These are phyloP conservation scores for Falco concolor DNA, from an alignment of 2,797 vertebrate genomes.

Conservation along the genomic window DNA sequence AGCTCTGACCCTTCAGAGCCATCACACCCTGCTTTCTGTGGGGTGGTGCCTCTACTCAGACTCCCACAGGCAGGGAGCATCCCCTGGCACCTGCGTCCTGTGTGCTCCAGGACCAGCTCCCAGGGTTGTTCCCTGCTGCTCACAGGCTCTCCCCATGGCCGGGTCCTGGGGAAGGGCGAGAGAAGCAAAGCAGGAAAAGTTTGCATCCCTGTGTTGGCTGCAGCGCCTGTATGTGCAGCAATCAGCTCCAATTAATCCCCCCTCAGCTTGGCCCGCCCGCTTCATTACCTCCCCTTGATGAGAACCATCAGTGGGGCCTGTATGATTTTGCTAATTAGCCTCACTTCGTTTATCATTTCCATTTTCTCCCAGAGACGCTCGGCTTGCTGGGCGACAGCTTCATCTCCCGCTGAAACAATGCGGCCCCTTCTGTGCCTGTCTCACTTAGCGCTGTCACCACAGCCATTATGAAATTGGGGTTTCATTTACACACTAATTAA, in stretches of 20 bases:
- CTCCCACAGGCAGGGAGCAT: background rate
- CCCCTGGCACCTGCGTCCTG: background rate
- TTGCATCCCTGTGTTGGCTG: background rate
- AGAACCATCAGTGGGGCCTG: slow-evolving; percentile 76
- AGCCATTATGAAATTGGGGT: slow-evolving; percentile 83
- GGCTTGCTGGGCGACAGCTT: slow-evolving; percentile 78
- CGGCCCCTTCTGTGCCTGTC: slow-evolving; percentile 70
- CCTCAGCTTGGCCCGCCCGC: slow-evolving; percentile 69
- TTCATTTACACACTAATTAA: slow-evolving; percentile 91
- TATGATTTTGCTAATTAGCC: slow-evolving; percentile 80
- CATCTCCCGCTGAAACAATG: slow-evolving; percentile 77
- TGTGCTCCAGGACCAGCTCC: background rate
- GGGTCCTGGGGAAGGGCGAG: background rate
- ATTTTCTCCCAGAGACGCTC: slow-evolving; percentile 75
- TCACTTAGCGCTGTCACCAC: slow-evolving; percentile 81
- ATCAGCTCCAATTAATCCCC: slow-evolving; percentile 72
- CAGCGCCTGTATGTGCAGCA: slow-evolving; percentile 22
- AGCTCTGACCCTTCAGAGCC: background rate
- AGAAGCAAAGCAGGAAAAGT: slow-evolving; percentile 15
- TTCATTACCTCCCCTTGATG: slow-evolving; percentile 76
- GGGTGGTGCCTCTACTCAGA: background rate
- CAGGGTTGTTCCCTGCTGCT: background rate
- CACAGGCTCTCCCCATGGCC: background rate
- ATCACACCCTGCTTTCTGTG: background rate
- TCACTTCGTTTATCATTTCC: slow-evolving; percentile 80